Evolutionary conservation across 2,888 invertebrate species (phyloP).

Genomic region (Lasioglossum marginatum): DNA sequence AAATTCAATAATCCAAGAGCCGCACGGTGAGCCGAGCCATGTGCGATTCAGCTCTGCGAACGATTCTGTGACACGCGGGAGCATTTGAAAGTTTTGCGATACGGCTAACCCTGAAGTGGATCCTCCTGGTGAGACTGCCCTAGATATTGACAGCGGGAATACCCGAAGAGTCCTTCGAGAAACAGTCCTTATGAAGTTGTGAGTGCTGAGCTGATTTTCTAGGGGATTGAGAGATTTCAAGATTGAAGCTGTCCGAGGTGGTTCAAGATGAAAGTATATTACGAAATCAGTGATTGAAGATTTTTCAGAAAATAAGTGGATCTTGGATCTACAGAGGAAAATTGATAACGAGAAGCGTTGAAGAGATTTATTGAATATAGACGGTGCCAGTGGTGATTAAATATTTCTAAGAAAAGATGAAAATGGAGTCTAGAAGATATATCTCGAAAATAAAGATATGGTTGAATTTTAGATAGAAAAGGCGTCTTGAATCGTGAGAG

Average conservation of each 20-base stretch:
- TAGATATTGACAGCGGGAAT: neutral
- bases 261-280: neutral
- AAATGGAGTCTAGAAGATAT: neutral
- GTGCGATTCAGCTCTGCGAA: neutral
- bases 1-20: neutral
- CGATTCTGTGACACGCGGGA: constrained; percentile 10
- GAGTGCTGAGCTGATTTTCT: no score
- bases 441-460: neutral
- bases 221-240: neutral
- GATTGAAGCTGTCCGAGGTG: neutral
- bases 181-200: neutral
- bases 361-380: neutral
- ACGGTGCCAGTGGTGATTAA: neutral
- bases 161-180: constrained; percentile 3
- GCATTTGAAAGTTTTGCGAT: constrained; percentile 8
- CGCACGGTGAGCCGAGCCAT: neutral
- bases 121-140: neutral
- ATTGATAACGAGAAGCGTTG: neutral
- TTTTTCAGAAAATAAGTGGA: neutral
- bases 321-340: neutral
- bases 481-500: neutral
- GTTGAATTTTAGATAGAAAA: neutral
- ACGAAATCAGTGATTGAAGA: neutral
- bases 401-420: neutral
- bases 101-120: neutral